Evolutionary conservation across 1,140 invertebrate genomes (phyloP), one percentile per base, ranked within the genome.

Genomic region (Telenomus remus): DNA sequence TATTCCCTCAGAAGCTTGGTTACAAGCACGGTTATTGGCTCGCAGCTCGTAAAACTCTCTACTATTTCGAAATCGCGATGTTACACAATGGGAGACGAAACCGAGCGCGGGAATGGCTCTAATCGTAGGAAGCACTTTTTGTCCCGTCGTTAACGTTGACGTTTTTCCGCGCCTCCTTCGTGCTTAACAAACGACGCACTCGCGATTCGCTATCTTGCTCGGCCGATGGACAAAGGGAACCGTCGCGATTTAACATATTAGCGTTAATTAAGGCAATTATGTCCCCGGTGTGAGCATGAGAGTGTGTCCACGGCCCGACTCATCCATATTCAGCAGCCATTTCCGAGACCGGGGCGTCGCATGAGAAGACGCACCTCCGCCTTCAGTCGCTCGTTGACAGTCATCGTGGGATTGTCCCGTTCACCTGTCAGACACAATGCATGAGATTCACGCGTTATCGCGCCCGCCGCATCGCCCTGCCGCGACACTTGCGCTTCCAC

Each of bases 211-310:
- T 57, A n/a, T n/a, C n/a, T 48, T 27, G 42, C 34, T 13, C 46
- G 59, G 56, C 43, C 48, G 71, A 55, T 75, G 76, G 76, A 79
- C 76, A 79, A 79, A 79, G 76, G 76, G 53, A 75, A 84, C 80
- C 84, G 81, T 82, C 84, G 82, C 84, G 85, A 86, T 84, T 87
- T 87, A 86, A 86, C 85, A 86, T 86, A 86, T 87, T 87, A 87
- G 85, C 85, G 82, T 87, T 87, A 87, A 87, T 87, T 86, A 87
- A 86, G 84, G 85, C 84, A 86, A 87, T 87, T 87, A 87, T 87
- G 85, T 87, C 85, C 81, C 85, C 84, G 78, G 61, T 77, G 84
- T 86, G 84, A 87, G 84, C 84, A 87, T 86, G 84, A 84, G 85
- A 86, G 82, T 86, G 83, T 86, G 85, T 86, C 83, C 82, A 84